Conservation (phyloP, 2,797 vertebrate species). For the Philypnodon macrostomus region DNA sequence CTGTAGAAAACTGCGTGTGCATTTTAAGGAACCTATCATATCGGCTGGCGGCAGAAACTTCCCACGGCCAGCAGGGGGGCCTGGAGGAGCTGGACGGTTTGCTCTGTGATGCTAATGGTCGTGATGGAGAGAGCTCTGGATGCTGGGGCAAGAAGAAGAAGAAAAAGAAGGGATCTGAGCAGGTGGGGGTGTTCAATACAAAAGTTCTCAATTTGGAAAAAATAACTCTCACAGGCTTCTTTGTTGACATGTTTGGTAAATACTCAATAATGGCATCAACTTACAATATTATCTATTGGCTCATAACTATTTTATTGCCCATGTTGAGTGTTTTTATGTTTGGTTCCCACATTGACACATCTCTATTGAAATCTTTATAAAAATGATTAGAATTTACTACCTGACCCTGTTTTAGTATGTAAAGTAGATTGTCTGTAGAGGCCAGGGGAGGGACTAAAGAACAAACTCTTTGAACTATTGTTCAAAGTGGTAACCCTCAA, state of each 20-base stretch:
- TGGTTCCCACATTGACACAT: no score
- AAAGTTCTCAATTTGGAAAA: no score
- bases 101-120: constrained; percentile 90
- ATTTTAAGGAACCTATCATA: constrained; percentile 99
- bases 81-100: constrained; percentile 94
- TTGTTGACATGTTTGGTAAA: constrained; percentile 30
- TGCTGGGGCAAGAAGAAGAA: constrained; percentile 99
- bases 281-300: constrained; percentile 26
- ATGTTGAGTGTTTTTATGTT: constrained; percentile 8
- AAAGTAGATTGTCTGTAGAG: no score
- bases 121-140: constrained; percentile 92
- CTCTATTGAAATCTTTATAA: no score
- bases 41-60: constrained; percentile 95
- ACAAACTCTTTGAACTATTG: no score
- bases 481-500: no score
- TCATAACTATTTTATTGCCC: neutral
- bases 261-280: constrained; percentile 21
- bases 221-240: no score
- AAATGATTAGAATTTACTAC: no score
- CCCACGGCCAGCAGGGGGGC: constrained; percentile 97
- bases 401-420: no score
- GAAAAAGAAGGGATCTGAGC: constrained; percentile 98
- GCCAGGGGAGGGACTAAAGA: no score
- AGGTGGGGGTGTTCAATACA: constrained; percentile 81
- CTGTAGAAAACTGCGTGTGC: constrained; percentile 99